Conservation (phyloP, 2,797 vertebrate genomes). For the Ptychadena robeensis region DNA sequence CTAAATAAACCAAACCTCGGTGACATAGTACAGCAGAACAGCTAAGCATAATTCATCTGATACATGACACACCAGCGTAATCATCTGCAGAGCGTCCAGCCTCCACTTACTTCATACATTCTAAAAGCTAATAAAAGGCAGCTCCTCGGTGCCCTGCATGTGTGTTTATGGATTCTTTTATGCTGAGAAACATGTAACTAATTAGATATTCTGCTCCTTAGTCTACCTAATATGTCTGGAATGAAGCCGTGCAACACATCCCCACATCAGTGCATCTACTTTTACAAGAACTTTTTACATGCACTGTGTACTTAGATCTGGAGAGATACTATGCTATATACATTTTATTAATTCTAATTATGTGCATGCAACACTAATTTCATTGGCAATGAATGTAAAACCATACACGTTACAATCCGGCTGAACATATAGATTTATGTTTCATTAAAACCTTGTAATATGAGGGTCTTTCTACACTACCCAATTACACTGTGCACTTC, state of each 20-base stretch:
- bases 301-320: too few species aligned
- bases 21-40: constrained; percentile 1
- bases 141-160: background rate
- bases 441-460: too few species aligned
- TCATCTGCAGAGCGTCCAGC: background rate
- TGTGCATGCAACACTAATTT: too few species aligned
- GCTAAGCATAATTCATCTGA: background rate
- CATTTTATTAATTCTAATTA: too few species aligned
- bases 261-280: background rate
- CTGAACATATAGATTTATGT: too few species aligned
- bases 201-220: background rate
- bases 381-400: too few species aligned
- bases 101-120: background rate
- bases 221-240: background rate
- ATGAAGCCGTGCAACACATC: background rate
- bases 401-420: too few species aligned
- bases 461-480: too few species aligned
- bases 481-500: too few species aligned
- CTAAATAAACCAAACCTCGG: constrained; percentile 39
- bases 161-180: background rate
- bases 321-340: too few species aligned
- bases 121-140: background rate
- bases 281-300: background rate
- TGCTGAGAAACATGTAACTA: background rate
- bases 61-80: background rate